These are phyloP conservation scores for Tokudaia muenninki DNA, from an alignment of 2,797 vertebrate genomes.

Conservation along the genomic window DNA sequence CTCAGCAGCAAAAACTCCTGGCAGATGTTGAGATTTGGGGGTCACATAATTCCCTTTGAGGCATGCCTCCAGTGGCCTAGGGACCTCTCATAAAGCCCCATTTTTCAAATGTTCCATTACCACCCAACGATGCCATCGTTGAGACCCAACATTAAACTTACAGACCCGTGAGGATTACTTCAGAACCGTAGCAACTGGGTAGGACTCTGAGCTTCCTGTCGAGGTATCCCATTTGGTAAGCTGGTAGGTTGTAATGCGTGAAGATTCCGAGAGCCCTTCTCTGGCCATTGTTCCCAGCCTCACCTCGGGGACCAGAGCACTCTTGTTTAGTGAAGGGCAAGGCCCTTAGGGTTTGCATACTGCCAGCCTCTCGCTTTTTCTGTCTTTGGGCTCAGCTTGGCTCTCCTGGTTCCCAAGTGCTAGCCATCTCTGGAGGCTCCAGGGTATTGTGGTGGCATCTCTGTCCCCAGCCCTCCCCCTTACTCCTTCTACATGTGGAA, in stretches of 20 bases:
- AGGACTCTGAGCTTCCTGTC: not conserved
- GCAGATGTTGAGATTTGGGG: not conserved
- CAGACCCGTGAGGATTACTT: no score
- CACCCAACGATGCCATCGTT: not conserved
- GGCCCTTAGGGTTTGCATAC: not conserved
- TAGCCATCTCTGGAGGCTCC: accelerated
- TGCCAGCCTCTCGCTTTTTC: not conserved
- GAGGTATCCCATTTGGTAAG: not conserved
- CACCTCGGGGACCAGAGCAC: not conserved
- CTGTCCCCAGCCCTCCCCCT: not conserved
- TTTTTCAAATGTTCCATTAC: not conserved
- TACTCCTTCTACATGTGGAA: accelerated
- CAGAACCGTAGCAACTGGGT: not conserved
- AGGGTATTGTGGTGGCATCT: not conserved
- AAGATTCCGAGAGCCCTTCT: not conserved
- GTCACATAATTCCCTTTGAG: not conserved
- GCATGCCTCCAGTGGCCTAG: not conserved
- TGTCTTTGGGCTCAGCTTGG: not conserved
- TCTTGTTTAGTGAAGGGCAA: accelerated
- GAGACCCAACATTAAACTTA: not conserved
- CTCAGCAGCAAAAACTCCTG: not conserved
- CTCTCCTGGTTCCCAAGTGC: not conserved
- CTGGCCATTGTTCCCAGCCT: not conserved
- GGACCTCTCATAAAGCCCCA: not conserved
- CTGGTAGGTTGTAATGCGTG: not conserved